phyloP scores from a whole-genome alignment of 2,888 invertebrate species.

The Monochamus alternatus region DNA sequence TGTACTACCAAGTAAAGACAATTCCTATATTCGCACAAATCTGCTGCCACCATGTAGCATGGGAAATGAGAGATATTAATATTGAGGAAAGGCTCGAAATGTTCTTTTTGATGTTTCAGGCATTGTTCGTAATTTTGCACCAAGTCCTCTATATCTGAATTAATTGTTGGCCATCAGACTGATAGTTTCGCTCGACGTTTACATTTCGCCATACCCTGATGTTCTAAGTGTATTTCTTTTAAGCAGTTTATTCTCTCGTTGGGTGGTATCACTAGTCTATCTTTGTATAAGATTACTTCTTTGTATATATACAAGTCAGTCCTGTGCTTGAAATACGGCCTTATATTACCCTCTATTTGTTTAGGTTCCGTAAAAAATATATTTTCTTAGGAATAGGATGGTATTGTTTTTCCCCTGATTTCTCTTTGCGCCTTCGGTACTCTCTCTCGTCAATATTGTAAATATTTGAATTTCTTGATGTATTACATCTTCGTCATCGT shows the following conservation, averaged over 20 bases:
- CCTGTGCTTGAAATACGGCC: background rate
- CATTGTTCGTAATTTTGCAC: background rate
- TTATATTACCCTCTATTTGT: background rate
- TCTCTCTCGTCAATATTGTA: background rate
- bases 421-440: background rate
- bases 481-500: conserved; percentile 23
- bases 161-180: conserved; percentile 34
- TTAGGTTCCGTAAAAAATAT: background rate
- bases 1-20: background rate
- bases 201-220: conserved; percentile 24
- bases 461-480: conserved; percentile 24
- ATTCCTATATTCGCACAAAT: background rate
- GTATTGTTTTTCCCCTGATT: background rate
- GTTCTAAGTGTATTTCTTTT: conserved; percentile 22
- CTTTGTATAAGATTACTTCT: background rate
- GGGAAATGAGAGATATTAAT: background rate
- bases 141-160: background rate
- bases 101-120: background rate
- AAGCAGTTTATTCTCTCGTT: conserved; percentile 1
- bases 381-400: background rate
- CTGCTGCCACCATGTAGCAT: conserved; percentile 18
- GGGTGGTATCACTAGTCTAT: conserved; percentile 22
- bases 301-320: background rate
- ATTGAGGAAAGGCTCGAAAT: background rate
- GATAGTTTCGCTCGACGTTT: conserved; percentile 11